A percentile compares a stretch with the other conserved stretches of the same genome.
Conservation (phyloP, 1,140 invertebrate species). For the Mercenaria mercenaria region DNA sequence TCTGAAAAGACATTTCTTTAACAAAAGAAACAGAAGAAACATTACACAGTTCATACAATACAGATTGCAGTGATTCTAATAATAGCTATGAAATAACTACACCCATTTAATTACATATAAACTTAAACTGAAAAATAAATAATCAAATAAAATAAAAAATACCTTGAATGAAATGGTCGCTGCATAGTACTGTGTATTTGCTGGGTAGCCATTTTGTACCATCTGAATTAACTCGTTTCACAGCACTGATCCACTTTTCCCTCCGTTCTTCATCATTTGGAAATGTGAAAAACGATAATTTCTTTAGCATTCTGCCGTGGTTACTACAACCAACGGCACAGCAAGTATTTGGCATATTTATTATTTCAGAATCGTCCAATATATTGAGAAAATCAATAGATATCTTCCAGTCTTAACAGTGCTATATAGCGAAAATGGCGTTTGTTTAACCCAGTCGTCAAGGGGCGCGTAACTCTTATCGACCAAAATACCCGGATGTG, state of each 20-base stretch:
- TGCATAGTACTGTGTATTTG: constrained; percentile 4
- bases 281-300: constrained; percentile 23
- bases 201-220: constrained; percentile 22
- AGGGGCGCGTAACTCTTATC: constrained; percentile 1
- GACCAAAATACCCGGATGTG: background rate
- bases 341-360: constrained; percentile 9
- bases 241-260: background rate
- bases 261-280: background rate
- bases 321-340: constrained; percentile 22
- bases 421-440: background rate
- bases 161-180: background rate
- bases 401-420: background rate
- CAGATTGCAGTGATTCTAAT: no score
- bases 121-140: no score
- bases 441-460: background rate
- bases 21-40: no score
- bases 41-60: no score
- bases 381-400: background rate
- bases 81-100: no score
- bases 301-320: background rate
- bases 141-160: background rate
- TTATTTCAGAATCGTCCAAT: background rate
- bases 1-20: no score
- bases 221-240: background rate
- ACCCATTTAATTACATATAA: no score